phyloP scores from a whole-genome alignment of 2,797 vertebrate genomes.

The Peromyscus attwateri region DNA sequence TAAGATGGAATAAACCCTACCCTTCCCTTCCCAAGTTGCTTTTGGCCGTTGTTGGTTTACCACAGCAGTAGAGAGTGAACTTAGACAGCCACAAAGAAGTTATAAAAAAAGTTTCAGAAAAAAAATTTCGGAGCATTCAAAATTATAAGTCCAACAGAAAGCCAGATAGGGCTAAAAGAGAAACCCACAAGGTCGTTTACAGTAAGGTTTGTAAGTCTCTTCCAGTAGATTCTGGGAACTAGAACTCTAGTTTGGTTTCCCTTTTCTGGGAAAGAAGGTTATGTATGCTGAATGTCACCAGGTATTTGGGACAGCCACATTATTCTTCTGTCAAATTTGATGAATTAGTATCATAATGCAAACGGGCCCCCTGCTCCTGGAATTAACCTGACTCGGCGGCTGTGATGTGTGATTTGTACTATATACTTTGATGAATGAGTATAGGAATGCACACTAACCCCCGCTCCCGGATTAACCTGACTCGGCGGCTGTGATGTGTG shows the following conservation, averaged over 20 bases:
- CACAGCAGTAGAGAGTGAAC: background rate
- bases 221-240: background rate
- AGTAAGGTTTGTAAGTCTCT: background rate
- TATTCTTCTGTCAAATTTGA: slow-evolving; percentile 8
- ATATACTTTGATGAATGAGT: background rate
- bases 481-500: background rate
- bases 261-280: slow-evolving; percentile 8
- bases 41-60: background rate
- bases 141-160: background rate
- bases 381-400: background rate
- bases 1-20: background rate
- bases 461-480: background rate
- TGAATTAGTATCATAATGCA: slow-evolving; percentile 30
- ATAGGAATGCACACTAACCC: background rate
- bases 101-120: background rate
- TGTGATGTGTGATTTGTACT: background rate
- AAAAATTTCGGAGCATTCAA: slow-evolving; percentile 11
- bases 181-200: background rate
- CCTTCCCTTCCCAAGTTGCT: background rate
- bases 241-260: slow-evolving; percentile 3
- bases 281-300: background rate
- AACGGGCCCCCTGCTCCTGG: background rate
- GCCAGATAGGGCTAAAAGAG: background rate
- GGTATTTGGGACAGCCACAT: background rate
- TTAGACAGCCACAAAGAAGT: background rate